Evolutionary conservation across 1,140 invertebrate species (phyloP), one percentile per base, ranked within the genome.

Genomic region (Ylistrum balloti): DNA sequence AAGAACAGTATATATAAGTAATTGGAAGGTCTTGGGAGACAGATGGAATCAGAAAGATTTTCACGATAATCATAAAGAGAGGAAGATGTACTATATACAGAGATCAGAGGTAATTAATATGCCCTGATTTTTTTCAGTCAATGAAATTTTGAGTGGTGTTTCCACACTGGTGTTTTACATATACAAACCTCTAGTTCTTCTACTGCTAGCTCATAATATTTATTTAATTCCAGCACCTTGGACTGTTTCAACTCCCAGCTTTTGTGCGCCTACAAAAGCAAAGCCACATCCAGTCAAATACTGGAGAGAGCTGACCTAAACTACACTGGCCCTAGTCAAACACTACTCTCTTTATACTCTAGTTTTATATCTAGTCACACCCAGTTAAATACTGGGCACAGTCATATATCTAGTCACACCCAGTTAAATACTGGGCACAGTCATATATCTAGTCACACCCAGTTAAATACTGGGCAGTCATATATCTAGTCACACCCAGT

Each of bases 161-260:
- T 3, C 22, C n/a, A 74, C 9, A 28, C n/a, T 3, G 38, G 33
- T 35, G 9, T 41, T 0, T 45, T 38, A 87, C 28, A 13, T 22
- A 17, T 33, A 88, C 91, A 87, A 88, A 96, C 95, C 92, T 95
- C 92, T 89, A 92, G 93, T 41, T 95, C 95, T 34, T 94, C 94
- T 86, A 87, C 91, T 38, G 94, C 94, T 41, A 94, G 92, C 56
- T 95, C 93, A 85, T 92, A 93, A 93, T 95, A 96, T 32, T 98
- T 97, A 91, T 97, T 97, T 89, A 98, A 97, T 15, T 98, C 98
- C 93, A 97, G 97, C 22, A 98, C 97, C 93, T 98, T 97, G 89
- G 98, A 97, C 85, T 97, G 97, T 94, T 98, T 97, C 93, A 98
- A 95, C 95, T 98, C 97, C 15, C 97, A 97, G 88, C 97, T 97